phyloP scores from a whole-genome alignment of 2,797 vertebrate species.

The Iguana delicatissima region DNA sequence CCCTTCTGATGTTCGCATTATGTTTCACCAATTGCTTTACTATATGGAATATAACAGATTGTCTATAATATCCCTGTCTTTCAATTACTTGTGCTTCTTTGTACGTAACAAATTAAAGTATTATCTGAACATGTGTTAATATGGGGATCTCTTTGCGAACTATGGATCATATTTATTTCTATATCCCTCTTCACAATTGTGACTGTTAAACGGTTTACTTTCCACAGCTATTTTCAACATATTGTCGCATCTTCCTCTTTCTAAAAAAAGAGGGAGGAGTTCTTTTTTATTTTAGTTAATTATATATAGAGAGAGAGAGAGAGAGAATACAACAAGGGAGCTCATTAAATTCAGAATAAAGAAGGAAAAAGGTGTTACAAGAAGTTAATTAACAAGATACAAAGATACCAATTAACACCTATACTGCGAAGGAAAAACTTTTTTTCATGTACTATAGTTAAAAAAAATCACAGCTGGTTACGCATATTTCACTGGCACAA shows the following conservation, averaged over 20 bases:
- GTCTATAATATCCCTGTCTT: slow-evolving; percentile 23
- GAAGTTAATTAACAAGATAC: slow-evolving; percentile 87
- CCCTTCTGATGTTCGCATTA: slow-evolving; percentile 47
- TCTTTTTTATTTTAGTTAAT: slow-evolving; percentile 81
- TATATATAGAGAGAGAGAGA: slow-evolving; percentile 71
- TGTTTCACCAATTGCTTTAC: slow-evolving; percentile 30
- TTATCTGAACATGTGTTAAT: slow-evolving; percentile 47
- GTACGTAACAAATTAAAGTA: slow-evolving; percentile 32
- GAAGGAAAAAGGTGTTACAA: slow-evolving; percentile 83
- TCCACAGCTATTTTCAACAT: slow-evolving; percentile 46
- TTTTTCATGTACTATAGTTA: slow-evolving; percentile 63
- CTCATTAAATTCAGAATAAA: slow-evolving; percentile 83
- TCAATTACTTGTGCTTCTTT: slow-evolving; percentile 34
- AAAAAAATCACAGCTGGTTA: slow-evolving; percentile 81
- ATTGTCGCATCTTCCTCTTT: not conserved
- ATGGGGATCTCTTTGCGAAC: slow-evolving; percentile 20
- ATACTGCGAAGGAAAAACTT: slow-evolving; percentile 67
- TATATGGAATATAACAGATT: slow-evolving; percentile 21
- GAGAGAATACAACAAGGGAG: slow-evolving; percentile 82
- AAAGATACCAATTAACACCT: slow-evolving; percentile 91
- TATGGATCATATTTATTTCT: slow-evolving; percentile 39
- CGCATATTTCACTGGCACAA: slow-evolving; percentile 72
- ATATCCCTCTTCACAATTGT: slow-evolving; percentile 25
- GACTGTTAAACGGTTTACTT: slow-evolving; percentile 44
- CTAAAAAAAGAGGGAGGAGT: slow-evolving; percentile 50